Evolutionary conservation across 2,888 invertebrate genomes (phyloP), one percentile per base, ranked within the genome.

Genomic region (Syrphus vitripennis): DNA sequence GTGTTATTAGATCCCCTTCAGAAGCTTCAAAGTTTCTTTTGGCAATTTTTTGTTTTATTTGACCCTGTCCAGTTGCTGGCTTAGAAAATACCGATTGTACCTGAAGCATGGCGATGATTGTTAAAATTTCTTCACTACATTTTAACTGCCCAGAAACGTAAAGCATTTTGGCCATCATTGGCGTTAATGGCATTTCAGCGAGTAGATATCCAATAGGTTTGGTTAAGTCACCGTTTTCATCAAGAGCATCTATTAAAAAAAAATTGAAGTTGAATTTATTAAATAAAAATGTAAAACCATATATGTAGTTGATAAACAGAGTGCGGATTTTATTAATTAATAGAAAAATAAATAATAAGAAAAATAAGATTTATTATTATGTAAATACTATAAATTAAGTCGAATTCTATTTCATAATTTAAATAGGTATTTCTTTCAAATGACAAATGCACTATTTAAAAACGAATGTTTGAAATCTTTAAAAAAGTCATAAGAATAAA

Each of bases 41-140:
- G 0, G 95, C 95, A 7, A 96, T 92, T 69, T 95, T 94, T 3
- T 96, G 96, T 89, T 95, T 95, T 1, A 96, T 93, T 19, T 94
- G 94, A 6, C 94, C 94, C 78, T 95, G 95, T 0, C 97, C 97
- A 9, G 95, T 94, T 0, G 93, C 93, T 0, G 97, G 96, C 83
- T 95, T 95, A 0, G 95, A 93, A 90, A 98, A 98, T 0, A 98
- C 95, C 67, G 96, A 96, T 91, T 99, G 98, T 2, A 99, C 97
- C 94, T 99, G 99, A 40, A 99, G 93, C 97, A 99, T 97, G 0
- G 98, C 95, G 4, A 97, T 95, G 87, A 99, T 97, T 0, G 96
- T 96, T 1, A 98, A 92, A 1, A 98, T 96, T 92, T 99, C 99
- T 88, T 97, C 97, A 0, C 98, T 96, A 90, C 99, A 99, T 0